Evolutionary conservation across 2,888 invertebrate genomes (phyloP).

Genomic region (Synanthedon vespiformis): DNA sequence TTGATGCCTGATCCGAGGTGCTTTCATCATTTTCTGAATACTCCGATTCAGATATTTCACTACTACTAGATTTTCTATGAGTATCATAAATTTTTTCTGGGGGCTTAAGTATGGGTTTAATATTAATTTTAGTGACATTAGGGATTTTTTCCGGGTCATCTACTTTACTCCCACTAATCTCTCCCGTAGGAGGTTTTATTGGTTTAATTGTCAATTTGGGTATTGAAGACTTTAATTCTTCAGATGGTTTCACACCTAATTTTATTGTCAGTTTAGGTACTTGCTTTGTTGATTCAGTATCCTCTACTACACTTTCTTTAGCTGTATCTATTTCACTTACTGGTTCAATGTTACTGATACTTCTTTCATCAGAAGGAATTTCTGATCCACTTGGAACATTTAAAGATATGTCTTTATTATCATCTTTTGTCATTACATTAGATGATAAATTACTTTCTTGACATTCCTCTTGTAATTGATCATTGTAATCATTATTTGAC

Average conservation of each 20-base stretch:
- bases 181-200: constrained; percentile 28
- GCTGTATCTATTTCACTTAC: constrained; percentile 1
- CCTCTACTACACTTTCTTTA: constrained; percentile 12
- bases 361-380: not conserved
- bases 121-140: constrained; percentile 55
- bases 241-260: constrained; percentile 41
- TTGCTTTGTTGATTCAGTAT: constrained; percentile 36
- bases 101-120: constrained; percentile 60
- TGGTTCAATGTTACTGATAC: not conserved
- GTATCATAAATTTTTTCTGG: constrained; percentile 57
- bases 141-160: constrained; percentile 40
- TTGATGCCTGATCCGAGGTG: constrained; percentile 52
- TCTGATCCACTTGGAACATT: not conserved
- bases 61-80: constrained; percentile 62
- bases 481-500: not conserved
- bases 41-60: constrained; percentile 66
- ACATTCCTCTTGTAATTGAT: not conserved
- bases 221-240: constrained; percentile 47
- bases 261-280: constrained; percentile 67
- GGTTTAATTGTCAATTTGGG: constrained; percentile 58
- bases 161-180: constrained; percentile 11
- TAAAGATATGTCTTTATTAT: constrained; percentile 2
- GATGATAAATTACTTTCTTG: constrained; percentile 1
- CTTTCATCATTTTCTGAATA: constrained; percentile 68
- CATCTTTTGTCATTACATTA: constrained; percentile 1